These are phyloP conservation scores for Heliconius nattereri DNA, from an alignment of 1,140 invertebrate species.

Conservation along the genomic window DNA sequence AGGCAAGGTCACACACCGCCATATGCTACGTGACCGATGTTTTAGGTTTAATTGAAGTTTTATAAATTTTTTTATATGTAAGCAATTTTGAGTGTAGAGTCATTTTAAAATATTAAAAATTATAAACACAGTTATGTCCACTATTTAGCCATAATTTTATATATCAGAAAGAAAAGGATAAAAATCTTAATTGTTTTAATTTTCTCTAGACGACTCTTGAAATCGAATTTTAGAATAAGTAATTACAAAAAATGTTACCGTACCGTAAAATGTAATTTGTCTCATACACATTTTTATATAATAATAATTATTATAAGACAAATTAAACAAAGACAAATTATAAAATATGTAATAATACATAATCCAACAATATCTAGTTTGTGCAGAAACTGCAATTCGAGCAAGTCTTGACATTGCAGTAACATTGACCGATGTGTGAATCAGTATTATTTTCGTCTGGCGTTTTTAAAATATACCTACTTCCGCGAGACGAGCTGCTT, in stretches of 20 bases:
- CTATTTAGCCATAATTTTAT: too few species aligned
- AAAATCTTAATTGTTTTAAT: too few species aligned
- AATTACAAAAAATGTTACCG: too few species aligned
- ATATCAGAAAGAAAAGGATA: too few species aligned
- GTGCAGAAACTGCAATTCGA: not conserved
- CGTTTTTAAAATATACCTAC: conserved; percentile 27
- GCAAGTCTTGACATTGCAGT: conserved; percentile 36
- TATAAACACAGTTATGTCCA: too few species aligned
- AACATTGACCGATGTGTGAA: conserved; percentile 42
- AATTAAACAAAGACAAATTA: not conserved
- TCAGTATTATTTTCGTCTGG: conserved; percentile 45
- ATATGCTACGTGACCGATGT: conserved; percentile 35
- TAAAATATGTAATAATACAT: not conserved
- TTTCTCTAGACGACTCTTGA: too few species aligned
- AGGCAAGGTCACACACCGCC: conserved; percentile 35
- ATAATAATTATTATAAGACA: not conserved
- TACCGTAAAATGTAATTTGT: too few species aligned
- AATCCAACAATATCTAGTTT: not conserved
- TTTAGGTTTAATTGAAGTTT: conserved; percentile 17
- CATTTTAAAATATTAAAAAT: not conserved
- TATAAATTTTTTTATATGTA: not conserved
- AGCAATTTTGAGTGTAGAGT: not conserved
- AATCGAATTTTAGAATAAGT: too few species aligned
- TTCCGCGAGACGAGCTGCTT: conserved; percentile 32
- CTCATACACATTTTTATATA: too few species aligned